Percentiles rank a stretch among this genome's conserved stretches.
Conservation (phyloP, 2,797 vertebrate species). For the Margarornis squamiger region DNA sequence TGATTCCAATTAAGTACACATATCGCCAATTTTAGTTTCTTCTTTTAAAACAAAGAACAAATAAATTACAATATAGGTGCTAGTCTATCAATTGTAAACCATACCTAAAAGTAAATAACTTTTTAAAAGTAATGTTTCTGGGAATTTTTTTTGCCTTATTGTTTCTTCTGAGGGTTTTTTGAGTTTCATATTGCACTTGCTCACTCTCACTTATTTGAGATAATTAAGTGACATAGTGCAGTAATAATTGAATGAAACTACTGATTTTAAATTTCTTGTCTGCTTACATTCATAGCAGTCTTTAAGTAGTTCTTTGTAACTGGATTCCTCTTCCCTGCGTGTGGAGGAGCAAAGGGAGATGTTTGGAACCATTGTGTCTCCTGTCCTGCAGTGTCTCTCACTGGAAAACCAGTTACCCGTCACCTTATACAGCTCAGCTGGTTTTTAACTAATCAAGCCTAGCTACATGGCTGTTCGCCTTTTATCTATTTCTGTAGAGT, state of each 20-base stretch:
- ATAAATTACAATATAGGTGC: background rate
- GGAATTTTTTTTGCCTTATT: background rate
- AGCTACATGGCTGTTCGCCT: background rate
- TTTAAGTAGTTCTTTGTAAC: background rate
- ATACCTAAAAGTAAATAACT: background rate
- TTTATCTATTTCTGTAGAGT: background rate
- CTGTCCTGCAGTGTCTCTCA: background rate
- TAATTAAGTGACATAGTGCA: background rate
- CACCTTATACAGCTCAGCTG: background rate
- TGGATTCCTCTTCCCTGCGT: background rate
- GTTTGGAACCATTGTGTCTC: background rate
- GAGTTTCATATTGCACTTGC: background rate
- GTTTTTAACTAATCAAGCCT: background rate
- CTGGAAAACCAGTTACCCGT: background rate
- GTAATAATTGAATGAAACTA: background rate
- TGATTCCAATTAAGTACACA: background rate
- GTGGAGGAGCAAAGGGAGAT: background rate
- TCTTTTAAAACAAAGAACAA: background rate
- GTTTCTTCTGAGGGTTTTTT: background rate
- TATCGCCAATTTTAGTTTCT: background rate
- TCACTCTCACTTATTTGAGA: background rate
- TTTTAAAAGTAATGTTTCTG: background rate
- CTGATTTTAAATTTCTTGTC: background rate
- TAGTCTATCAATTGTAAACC: background rate
- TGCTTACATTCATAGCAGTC: background rate